Evolutionary conservation across 2,888 invertebrate genomes (phyloP).

Genomic region (Ferdinandea cuprea): DNA sequence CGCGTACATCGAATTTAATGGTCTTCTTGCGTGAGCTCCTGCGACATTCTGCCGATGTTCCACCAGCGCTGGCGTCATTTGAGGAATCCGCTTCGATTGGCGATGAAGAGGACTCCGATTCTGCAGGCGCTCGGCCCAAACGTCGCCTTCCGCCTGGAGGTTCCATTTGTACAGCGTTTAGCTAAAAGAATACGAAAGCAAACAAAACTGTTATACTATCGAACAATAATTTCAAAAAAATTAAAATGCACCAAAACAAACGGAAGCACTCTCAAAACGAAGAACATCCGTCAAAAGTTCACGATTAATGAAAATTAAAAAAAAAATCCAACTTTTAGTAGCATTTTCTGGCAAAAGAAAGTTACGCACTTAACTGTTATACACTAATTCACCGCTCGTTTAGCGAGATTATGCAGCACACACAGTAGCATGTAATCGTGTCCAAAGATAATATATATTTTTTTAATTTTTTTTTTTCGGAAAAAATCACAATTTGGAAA

Average conservation of each 20-base stretch:
- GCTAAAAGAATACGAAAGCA: slow-evolving; percentile 34
- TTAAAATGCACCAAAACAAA: background rate
- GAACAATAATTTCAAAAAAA: background rate
- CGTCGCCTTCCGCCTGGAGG: slow-evolving; percentile 49
- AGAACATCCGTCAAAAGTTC: slow-evolving; percentile 44
- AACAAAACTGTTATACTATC: slow-evolving; percentile 56
- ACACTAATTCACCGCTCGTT: slow-evolving; percentile 41
- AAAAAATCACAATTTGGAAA: slow-evolving; percentile 22
- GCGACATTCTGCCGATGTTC: slow-evolving; percentile 77
- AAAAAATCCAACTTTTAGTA: slow-evolving; percentile 19
- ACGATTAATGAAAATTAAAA: slow-evolving; percentile 1
- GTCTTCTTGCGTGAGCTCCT: slow-evolving; percentile 82
- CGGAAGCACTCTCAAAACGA: slow-evolving; percentile 55
- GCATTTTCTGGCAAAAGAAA: slow-evolving; percentile 52
- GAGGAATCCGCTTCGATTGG: slow-evolving; percentile 46
- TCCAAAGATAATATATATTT: no score
- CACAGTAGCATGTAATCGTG: background rate
- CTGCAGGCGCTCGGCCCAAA: slow-evolving; percentile 2
- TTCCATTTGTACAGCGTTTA: slow-evolving; percentile 61
- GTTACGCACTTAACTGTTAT: slow-evolving; percentile 69
- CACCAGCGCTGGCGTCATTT: slow-evolving; percentile 21
- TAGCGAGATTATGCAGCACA: slow-evolving; percentile 5
- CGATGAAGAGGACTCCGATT: slow-evolving; percentile 40
- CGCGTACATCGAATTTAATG: slow-evolving; percentile 82
- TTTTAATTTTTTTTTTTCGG: background rate